phyloP scores from a whole-genome alignment of 2,113 vertebrate species.

The Takifugu flavidus region DNA sequence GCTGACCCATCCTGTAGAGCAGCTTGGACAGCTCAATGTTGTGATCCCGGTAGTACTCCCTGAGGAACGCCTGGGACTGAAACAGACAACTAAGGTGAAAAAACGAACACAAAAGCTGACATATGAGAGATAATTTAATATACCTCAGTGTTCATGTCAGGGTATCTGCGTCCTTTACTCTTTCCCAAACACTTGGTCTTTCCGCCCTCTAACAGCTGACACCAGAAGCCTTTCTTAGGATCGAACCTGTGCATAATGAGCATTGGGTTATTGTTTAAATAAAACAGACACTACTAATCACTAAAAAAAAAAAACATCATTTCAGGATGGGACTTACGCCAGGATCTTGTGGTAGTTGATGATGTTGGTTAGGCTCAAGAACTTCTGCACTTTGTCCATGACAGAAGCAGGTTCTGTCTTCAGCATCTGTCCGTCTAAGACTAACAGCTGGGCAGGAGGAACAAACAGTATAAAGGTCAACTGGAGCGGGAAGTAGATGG shows the following conservation, averaged over 20 bases:
- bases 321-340: slow-evolving; percentile 79
- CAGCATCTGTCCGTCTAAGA: slow-evolving; percentile 92
- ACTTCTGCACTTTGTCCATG: slow-evolving; percentile 96
- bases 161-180: slow-evolving; percentile 94
- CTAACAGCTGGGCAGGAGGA: slow-evolving; percentile 80
- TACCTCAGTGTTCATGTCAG: slow-evolving; percentile 94
- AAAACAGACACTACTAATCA: background rate
- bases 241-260: slow-evolving; percentile 81
- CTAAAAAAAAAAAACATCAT: no score
- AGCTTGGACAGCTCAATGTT: slow-evolving; percentile 96
- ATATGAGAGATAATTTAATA: slow-evolving; percentile 10
- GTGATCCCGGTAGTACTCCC: slow-evolving; percentile 93
- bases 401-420: slow-evolving; percentile 91
- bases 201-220: slow-evolving; percentile 92
- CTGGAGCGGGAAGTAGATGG: background rate
- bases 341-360: slow-evolving; percentile 93
- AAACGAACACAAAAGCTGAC: background rate
- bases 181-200: slow-evolving; percentile 97
- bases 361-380: slow-evolving; percentile 81
- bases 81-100: slow-evolving; percentile 3
- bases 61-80: slow-evolving; percentile 88
- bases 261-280: background rate
- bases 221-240: slow-evolving; percentile 98
- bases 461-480: background rate
- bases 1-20: slow-evolving; percentile 94